Conservation (phyloP, 2,113 vertebrate genomes). For the Vanacampus margaritifer region DNA sequence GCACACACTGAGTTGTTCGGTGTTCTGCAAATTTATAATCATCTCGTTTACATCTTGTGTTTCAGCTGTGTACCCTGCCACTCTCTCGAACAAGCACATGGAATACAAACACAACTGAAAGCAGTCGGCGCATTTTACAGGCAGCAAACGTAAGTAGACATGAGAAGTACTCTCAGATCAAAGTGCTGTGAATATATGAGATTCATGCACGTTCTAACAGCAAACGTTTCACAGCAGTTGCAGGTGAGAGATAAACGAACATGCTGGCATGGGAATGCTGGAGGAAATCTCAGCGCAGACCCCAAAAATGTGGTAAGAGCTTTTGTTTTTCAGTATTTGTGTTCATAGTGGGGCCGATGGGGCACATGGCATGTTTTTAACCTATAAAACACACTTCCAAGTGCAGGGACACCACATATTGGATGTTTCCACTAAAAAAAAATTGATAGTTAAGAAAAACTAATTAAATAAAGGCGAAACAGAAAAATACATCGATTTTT, state of each 20-base stretch:
- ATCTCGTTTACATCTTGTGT: slow-evolving; percentile 9
- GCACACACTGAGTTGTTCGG: not conserved
- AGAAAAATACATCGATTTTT: too few relatives aligned
- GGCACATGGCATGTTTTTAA: not conserved
- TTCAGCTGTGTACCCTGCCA: slow-evolving; percentile 50
- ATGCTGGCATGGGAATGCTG: slow-evolving; percentile 94
- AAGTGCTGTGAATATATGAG: not conserved
- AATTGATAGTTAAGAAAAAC: not conserved
- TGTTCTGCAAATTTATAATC: not conserved
- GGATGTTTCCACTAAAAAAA: not conserved
- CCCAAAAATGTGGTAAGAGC: slow-evolving; percentile 91
- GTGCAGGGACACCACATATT: not conserved
- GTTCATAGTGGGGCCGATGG: not conserved
- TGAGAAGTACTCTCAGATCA: not conserved
- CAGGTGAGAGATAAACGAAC: slow-evolving; percentile 78
- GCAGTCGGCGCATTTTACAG: slow-evolving; percentile 72
- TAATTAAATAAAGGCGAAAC: not conserved
- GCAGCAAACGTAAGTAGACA: slow-evolving; percentile 71
- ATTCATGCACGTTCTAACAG: not conserved
- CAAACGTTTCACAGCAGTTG: slow-evolving; percentile 68
- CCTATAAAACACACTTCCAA: not conserved
- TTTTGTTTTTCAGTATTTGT: not conserved
- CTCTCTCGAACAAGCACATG: slow-evolving; percentile 65
- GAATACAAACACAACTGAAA: slow-evolving; percentile 59
- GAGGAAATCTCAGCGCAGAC: slow-evolving; percentile 86